Evolutionary conservation across 2,888 invertebrate genomes (phyloP), one percentile per base, ranked within the genome.

Genomic region (Sarcophaga caerulescens): DNA sequence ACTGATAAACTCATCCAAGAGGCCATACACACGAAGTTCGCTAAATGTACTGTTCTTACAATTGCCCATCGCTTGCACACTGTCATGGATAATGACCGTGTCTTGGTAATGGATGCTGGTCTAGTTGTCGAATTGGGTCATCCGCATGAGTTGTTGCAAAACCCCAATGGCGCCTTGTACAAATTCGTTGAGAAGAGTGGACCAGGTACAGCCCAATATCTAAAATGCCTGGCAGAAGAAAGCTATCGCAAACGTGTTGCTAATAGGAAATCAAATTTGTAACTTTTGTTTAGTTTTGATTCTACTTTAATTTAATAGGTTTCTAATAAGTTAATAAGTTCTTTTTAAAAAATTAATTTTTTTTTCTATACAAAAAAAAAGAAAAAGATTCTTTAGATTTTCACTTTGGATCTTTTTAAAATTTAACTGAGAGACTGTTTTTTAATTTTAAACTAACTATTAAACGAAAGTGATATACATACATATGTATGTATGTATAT

Each of bases 21-120:
- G 89, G 97, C 97, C 0, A 97, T 98, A 62, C 94, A 97, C 77
- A 95, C 94, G 59, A 96, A 96, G 91, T 98, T 98, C 92, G 94
- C 94, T 0, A 94, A 96, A 47, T 98, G 97, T 92, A 98, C 98
- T 0, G 98, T 98, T 3, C 92, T 98, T n/a, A 98, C 98, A 0
- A 97, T 98, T 11, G 98, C 98, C 4, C 98, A 98, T 94, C 95
- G 98, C 2, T 93, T 98, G 85, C 96, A 98, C 92, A 98, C 98
- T 0, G 96, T 98, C 52, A 98, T 98, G 94, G 98, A 98, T 92
- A 96, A 97, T 3, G 97, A 98, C 92, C 94, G 96, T 88, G 96
- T 98, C 71, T 92, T 98, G 89, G 98, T 98, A 0, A 95, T 98
- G 95, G 96, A 97, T 88, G 94, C 94, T 57, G 97, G 97, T 0